Conservation (phyloP, 2,113 vertebrate species). For the Eupsittula cactorum region DNA sequence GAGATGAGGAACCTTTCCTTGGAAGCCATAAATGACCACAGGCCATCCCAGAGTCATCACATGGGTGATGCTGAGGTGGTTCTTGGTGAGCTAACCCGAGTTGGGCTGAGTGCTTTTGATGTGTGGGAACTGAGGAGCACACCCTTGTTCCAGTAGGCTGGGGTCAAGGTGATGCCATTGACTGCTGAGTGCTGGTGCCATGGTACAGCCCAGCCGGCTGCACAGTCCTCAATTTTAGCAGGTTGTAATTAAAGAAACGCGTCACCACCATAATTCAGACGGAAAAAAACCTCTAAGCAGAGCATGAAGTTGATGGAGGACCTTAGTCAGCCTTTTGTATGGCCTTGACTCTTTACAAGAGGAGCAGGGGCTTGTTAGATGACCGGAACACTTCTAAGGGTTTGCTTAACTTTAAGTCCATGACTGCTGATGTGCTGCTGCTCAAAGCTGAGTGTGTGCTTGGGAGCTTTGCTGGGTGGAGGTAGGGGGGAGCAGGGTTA, state of each 20-base stretch:
- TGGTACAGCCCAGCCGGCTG: background rate
- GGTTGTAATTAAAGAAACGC: background rate
- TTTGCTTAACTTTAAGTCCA: background rate
- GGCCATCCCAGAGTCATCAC: fast-evolving
- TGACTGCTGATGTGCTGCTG: background rate
- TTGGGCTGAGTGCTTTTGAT: fast-evolving
- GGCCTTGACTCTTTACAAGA: background rate
- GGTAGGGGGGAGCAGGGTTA: fast-evolving
- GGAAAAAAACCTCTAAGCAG: background rate
- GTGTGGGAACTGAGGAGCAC: background rate
- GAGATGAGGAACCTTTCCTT: background rate
- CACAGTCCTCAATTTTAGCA: fast-evolving
- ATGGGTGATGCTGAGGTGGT: fast-evolving
- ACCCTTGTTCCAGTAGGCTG: fast-evolving
- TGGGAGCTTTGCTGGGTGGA: background rate
- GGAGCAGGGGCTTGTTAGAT: fast-evolving
- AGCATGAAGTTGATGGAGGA: fast-evolving
- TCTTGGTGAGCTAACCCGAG: background rate
- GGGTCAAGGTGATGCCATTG: fast-evolving
- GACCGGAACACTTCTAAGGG: background rate
- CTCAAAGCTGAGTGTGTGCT: fast-evolving
- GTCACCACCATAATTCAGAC: fast-evolving
- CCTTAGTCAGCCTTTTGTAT: fast-evolving
- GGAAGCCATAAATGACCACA: fast-evolving
- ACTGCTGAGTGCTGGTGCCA: fast-evolving